These are phyloP conservation scores for Pseudotriccus pelzelni DNA, from an alignment of 2,797 vertebrate species.

Conservation along the genomic window DNA sequence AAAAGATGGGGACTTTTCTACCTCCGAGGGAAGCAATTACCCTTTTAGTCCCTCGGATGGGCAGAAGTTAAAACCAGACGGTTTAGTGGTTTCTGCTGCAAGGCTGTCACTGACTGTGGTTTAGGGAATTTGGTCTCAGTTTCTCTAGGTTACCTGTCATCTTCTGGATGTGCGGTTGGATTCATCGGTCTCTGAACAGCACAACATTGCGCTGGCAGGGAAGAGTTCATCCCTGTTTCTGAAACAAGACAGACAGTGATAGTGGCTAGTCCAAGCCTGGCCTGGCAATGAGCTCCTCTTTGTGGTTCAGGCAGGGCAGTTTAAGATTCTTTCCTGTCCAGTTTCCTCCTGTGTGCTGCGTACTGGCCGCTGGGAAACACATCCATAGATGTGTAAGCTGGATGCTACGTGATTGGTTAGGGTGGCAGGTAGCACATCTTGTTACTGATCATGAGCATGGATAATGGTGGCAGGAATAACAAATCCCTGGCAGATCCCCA, in stretches of 20 bases:
- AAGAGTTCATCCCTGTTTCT: neutral
- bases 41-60: neutral
- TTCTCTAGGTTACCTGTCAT: neutral
- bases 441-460: fast-evolving
- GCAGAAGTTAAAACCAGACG: neutral
- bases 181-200: neutral
- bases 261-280: neutral
- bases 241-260: neutral
- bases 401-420: too few species aligned
- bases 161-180: neutral
- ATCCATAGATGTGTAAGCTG: neutral
- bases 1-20: neutral
- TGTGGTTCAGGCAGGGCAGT: neutral
- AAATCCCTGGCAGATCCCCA: neutral
- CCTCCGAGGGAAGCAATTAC: neutral
- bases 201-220: neutral
- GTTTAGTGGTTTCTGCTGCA: neutral
- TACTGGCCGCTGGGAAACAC: neutral
- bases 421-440: neutral
- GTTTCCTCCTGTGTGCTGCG: neutral
- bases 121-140: neutral
- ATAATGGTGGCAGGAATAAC: neutral
- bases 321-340: neutral
- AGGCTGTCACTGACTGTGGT: neutral
- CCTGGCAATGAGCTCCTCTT: neutral